Percentiles rank a stretch among this genome's conserved stretches.
These are phyloP conservation scores for Callyntrura guangdongensis DNA, from an alignment of 2,888 invertebrate genomes.

Conservation along the genomic window DNA sequence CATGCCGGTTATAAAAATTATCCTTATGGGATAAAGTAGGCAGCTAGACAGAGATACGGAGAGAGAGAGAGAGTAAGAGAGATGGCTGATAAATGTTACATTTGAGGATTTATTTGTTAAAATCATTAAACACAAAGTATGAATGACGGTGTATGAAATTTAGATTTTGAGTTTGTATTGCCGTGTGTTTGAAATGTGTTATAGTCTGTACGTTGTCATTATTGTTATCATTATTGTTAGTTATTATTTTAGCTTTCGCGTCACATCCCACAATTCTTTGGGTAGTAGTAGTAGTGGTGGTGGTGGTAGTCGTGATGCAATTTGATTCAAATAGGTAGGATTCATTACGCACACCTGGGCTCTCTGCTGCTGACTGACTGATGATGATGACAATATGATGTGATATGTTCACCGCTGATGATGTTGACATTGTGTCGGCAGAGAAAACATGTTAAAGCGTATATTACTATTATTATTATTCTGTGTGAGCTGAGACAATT, in stretches of 20 bases:
- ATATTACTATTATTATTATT: conserved; percentile 27
- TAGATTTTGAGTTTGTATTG: background rate
- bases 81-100: conserved; percentile 25
- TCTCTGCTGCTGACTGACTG: conserved; percentile 34
- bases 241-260: conserved; percentile 37
- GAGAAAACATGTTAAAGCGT: conserved; percentile 4
- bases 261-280: conserved; percentile 31
- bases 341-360: conserved; percentile 67
- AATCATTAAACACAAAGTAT: background rate
- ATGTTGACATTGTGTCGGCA: conserved; percentile 29
- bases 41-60: no score
- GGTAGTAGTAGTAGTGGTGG: no score
- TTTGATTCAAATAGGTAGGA: conserved; percentile 34
- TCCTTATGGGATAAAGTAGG: no score
- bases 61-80: no score
- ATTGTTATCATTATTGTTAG: no score
- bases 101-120: background rate
- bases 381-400: conserved; percentile 41
- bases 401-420: background rate
- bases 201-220: conserved; percentile 17
- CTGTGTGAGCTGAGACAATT: conserved; percentile 40
- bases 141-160: conserved; percentile 2
- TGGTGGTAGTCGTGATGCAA: conserved; percentile 63
- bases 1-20: no score
- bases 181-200: conserved; percentile 5